Base-by-base conservation (phyloP, 2,797 vertebrate genomes). In the Sebastes vulpes region DNA sequence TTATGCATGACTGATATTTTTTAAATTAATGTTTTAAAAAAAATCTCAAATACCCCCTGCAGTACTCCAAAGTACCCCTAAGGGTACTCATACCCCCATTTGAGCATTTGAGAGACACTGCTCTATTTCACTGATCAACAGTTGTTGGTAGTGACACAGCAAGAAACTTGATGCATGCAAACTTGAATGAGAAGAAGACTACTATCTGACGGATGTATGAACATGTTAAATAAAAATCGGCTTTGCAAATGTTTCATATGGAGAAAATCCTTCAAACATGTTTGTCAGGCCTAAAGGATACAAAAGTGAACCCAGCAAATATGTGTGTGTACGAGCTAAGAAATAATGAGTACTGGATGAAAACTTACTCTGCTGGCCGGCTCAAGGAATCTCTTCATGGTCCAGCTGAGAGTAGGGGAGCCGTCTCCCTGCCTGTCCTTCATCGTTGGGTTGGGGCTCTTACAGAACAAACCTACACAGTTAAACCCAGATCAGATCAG, bases 341-440 rank as follows among this genome's bases (percentile, higher is more conserved):
- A 18, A 52, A 20, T 32, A 12, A 69, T 63, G 8, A 32, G 58
- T 28, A 26, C 1, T 64, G 60, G 26, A 58, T 52, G 5, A 58
- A 46, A 42, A 83, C 89, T 78, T 94, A 97, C 97, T 93, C 96
- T 93, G 80, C 95, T 97, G 71, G 94, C 86, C 57, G 96, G 97
- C 71, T 97, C 97, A 56, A 97, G 93, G 90, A 98, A 98, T 4
- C 93, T 92, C 86, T 97, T 97, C 95, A 96, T 97, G 58, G 96
- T 97, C 97, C 97, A 97, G 92, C 96, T 96, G 85, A 98, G 96
- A 3, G 91, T 68, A 10, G 96, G 90, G 6, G 96, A 92, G 20
- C 92, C 90, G 5, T 96, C 95, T 67, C 84, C 93, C 80, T 94
- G 96, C 81, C 95, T 96, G 52, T 96, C 91, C 90, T 97, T 98